phyloP scores from a whole-genome alignment of 2,113 vertebrate genomes.

The Burhinus oedicnemus region DNA sequence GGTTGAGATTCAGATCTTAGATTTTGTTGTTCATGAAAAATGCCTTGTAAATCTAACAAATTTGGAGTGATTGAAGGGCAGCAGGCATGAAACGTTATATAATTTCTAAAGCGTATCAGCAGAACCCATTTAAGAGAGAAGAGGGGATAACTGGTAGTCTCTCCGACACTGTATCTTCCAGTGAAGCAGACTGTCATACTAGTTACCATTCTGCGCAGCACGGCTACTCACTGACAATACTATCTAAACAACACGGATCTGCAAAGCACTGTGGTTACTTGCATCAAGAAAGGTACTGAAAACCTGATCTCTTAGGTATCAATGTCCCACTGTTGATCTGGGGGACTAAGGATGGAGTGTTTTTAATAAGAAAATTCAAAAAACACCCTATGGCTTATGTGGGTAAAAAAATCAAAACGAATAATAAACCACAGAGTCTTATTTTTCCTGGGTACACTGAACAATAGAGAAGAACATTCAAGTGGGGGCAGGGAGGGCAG shows the following conservation, averaged over 20 bases:
- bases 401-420: conserved; percentile 41
- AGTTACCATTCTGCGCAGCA: not conserved
- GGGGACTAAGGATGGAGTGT: not conserved
- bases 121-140: not conserved
- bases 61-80: not conserved
- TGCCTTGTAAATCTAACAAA: not conserved
- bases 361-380: not conserved
- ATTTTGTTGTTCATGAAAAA: not conserved
- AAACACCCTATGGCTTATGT: conserved; percentile 10
- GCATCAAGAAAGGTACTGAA: not conserved
- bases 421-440: conserved; percentile 28
- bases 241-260: not conserved
- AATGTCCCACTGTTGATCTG: not conserved
- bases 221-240: not conserved
- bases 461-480: conserved; percentile 55
- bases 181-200: too few relatives aligned
- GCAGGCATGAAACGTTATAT: not conserved
- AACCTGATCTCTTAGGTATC: not conserved
- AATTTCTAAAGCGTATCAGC: not conserved
- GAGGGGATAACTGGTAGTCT: not conserved
- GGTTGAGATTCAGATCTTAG: not conserved
- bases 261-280: not conserved
- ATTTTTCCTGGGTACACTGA: conserved; percentile 43
- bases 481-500: conserved; percentile 3
- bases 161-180: not conserved